Evolutionary conservation across 2,797 vertebrate genomes (phyloP), one percentile per base, ranked within the genome.

Genomic region (Ara ararauna): DNA sequence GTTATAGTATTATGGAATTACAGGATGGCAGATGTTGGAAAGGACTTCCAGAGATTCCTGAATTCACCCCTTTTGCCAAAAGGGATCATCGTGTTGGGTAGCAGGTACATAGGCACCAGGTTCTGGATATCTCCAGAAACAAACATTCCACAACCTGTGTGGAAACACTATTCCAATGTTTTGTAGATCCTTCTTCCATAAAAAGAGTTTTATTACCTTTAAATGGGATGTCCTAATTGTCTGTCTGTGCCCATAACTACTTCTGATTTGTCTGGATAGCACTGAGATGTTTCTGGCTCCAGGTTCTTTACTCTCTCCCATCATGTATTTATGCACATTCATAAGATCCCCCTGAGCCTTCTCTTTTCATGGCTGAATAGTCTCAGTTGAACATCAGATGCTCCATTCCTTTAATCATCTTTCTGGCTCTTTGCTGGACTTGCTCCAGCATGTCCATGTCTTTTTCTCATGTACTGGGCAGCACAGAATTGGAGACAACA

Each of bases 311-410:
- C 27, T 32, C 16, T 48, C 16, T 79, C 27, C 40, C 21, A 26
- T 73, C 21, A 34, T 38, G 16, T 61, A 11, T 38, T 64, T 27
- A 4, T 18, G 10, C 20, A 38, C 19, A 10, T 14, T 32, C 32
- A 7, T 22, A 62, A 47, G 45, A 23, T 18, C 11, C 42, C n/a
- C 32, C 0, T 36, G 0, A 56, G 19, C 30, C 36, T 54, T 60
- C 76, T 53, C 30, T 13, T 45, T 24, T 40, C 20, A 4, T 26
- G 53, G 29, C 40, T 50, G 4, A 38, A 4, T 26, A 85, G 5
- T 32, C 34, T 45, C 24, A 45, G 67, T 68, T 67, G 34, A 40
- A 24, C 6, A 2, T 47, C 12, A 11, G 1, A 3, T 56, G 10
- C 47, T 72, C 34, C 21, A 3, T 50, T 48, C 42, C 38, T 29